Base-by-base conservation (phyloP, 2,113 vertebrate species). In the Orthonyx spaldingii region DNA sequence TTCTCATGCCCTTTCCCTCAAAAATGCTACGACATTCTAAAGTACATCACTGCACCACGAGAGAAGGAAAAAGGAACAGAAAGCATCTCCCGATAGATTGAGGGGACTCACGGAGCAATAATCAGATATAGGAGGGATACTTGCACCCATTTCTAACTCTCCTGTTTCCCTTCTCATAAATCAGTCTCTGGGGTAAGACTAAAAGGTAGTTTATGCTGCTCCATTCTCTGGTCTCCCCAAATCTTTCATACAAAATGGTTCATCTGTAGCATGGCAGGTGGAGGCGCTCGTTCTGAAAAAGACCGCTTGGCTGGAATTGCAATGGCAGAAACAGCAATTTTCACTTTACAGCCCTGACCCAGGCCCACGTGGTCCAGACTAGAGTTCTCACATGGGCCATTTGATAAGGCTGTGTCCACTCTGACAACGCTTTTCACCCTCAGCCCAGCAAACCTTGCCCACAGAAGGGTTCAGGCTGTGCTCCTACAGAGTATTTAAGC, bases 301-400 rank as follows among this genome's bases (percentile, higher is more conserved):
- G 21, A 8, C 50, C n/a, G 7, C 37, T 65, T 72, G 41, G 21
- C 9, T 71, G 26, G 39, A 75, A 57, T 1, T n/a, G 39, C 44
- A 71, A 22, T 6, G 16, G 39, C 65, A 94, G 69, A 65, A 66
- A 37, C 10, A 24, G 19, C 66, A 82, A 24, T 66, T 92, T 49
- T 63, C 32, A 13, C 18, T 16, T 66, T 52, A 41, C 30, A 47
- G 19, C 56, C 21, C 35, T n/a, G 26, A 61, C 30, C 30, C 15
- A 33, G 35, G 16, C 30, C 52, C 4, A 2, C 0, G 0, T 5
- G 17, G 16, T 41, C 47, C 32, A 35, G 26, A 27, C 32, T 13
- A 23, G 19, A 7, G 21, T 13, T 33, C 41, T 56, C 49, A 50
- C 26, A 39, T 0, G 0, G 14, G 11, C 14, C 33, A 39, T 42